Evolutionary conservation across 2,888 invertebrate genomes (phyloP).

Genomic region (Endomychus coccineus): DNA sequence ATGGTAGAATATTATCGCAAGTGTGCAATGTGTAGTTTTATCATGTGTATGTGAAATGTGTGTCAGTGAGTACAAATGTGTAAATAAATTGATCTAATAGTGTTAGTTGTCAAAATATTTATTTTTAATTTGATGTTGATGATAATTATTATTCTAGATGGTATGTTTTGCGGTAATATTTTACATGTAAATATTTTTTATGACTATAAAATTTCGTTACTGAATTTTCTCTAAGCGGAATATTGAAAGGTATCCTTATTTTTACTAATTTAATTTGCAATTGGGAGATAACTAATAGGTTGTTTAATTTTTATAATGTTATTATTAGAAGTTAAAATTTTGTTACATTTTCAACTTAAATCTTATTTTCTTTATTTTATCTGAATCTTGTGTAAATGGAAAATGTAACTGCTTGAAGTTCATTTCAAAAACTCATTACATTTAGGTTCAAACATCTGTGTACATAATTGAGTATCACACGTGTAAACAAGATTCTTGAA

Average conservation of each 20-base stretch:
- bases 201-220: background rate
- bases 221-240: background rate
- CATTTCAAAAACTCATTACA: constrained; percentile 5
- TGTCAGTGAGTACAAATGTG: constrained; percentile 21
- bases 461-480: constrained; percentile 11
- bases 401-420: constrained; percentile 8
- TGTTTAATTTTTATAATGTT: constrained; percentile 5
- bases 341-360: constrained; percentile 7
- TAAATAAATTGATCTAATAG: constrained; percentile 21
- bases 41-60: constrained; percentile 25
- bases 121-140: constrained; percentile 6
- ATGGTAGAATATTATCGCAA: constrained; percentile 42
- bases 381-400: constrained; percentile 6
- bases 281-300: background rate
- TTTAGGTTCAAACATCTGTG: constrained; percentile 7
- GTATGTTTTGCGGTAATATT: constrained; percentile 37
- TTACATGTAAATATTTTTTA: constrained; percentile 30
- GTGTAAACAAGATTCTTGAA: constrained; percentile 11
- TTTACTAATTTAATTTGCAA: background rate
- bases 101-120: constrained; percentile 1
- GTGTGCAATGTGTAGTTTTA: constrained; percentile 29
- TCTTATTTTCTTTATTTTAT: constrained; percentile 10
- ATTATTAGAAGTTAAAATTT: constrained; percentile 7
- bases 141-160: constrained; percentile 6
- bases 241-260: background rate